Evolutionary conservation across 2,797 vertebrate genomes (phyloP), one percentile per base, ranked within the genome.

Genomic region (Clarias fuscus): DNA sequence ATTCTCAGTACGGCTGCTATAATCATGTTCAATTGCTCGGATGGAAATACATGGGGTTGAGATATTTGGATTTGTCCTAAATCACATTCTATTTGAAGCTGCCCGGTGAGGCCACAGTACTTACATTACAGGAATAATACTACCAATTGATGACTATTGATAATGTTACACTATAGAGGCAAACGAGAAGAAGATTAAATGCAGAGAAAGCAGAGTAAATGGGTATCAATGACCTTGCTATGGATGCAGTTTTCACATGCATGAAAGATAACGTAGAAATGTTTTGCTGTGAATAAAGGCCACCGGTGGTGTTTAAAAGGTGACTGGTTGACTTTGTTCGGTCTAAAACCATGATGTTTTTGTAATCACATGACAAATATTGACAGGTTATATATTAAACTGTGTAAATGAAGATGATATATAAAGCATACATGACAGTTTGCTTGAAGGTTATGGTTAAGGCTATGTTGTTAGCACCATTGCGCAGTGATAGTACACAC

Each of bases 201-300:
- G 64, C 15, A 73, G 77, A 58, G 37, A 85, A 79, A 84, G 67
- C 33, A 48, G 59, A 82, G 48, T 59, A 87, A 40, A 58, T 83
- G 24, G 59, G 53, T 84, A 71, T 48, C 27, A 30, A 11, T 30
- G 40, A 15, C 30, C 40, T 83, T 70, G 30, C 61, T 30, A 10
- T 72, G 83, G 71, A 64, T 85, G 72, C 70, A 53, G 61, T 67
- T 65, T 73, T 86, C 58, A 76, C 83, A 90, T 92, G 91, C 68
- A 92, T 37, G 43, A 67, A 67, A 77, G 27, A 67, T 76, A 48
- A 48, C 2, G n/a, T 68, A 65, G 61, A 73, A 91, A 83, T 91
- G 14, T 90, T 94, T 90, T 91, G 91, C 93, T 93, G 93, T 93
- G 94, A 94, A 93, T 91, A 85, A 95, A 95, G 94, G 93, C 93